Evolutionary conservation across 2,888 invertebrate genomes (phyloP), one percentile per base, ranked within the genome.

Genomic region (Apoderus coryli): DNA sequence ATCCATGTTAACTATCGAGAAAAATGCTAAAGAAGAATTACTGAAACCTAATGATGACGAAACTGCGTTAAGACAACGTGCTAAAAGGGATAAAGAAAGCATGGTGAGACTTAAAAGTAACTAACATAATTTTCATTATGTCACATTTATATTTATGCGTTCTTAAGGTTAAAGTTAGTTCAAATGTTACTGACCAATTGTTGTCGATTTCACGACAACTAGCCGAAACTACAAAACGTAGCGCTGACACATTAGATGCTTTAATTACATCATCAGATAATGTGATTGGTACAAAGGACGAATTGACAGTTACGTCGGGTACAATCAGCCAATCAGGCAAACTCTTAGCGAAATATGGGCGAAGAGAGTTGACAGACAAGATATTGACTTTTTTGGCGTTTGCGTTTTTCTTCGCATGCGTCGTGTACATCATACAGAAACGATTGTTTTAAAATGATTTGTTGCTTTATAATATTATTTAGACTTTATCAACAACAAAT

Each of bases 351-450:
- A 96, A 95, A 60, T 95, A 93, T 53, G 88, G 88, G 3, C 65
- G 93, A 31, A 66, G 95, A 19, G 95, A 96, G 61, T 78, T 89
- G 40, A 96, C 95, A 0, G 95, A 96, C 54, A 93, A 92, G 65
- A 72, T 92, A 33, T 66, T 96, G 5, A 69, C 89, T 52, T 73
- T 79, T 44, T 75, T 90, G 49, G 86, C 88, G 35, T 81, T 90
- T 56, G 67, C 75, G 3, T 84, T 92, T 60, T 90, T 90, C 54
- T 61, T 88, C 42, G 84, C 84, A 9, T 89, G 89, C 44, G 89
- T 90, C 25, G 63, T 90, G 46, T 95, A 95, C 52, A 86, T 95
- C 47, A 70, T 95, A 27, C 88, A 89, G 51, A 92, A 89, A 55
- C 66, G 95, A 49, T 55, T 88, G 40, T 85, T 86, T 60, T 82